phyloP scores from a whole-genome alignment of 2,113 vertebrate species.

The Periophthalmus modestus region DNA sequence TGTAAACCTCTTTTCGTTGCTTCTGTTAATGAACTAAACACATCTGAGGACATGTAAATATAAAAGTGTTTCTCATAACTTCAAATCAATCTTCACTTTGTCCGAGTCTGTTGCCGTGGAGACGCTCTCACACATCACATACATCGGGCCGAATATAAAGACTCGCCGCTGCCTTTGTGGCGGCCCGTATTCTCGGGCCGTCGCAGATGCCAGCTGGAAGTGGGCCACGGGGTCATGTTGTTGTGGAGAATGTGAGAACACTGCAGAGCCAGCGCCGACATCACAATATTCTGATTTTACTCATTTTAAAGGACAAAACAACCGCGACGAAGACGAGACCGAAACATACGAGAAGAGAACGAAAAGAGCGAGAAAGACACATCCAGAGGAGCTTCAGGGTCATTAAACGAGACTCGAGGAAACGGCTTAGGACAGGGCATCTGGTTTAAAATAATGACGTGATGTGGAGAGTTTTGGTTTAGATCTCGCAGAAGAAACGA shows the following conservation, averaged over 20 bases:
- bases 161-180: constrained; percentile 17
- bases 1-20: not conserved
- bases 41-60: not conserved
- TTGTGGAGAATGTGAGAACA: constrained; percentile 29
- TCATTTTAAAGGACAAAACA: constrained; percentile 15
- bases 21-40: not conserved
- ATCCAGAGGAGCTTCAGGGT: not conserved
- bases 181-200: constrained; percentile 21
- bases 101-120: constrained; percentile 11
- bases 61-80: no score
- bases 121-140: constrained; percentile 14
- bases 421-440: no score
- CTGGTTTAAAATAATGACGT: no score
- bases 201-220: constrained; percentile 29
- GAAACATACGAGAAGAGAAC: not conserved
- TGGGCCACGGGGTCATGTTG: constrained; percentile 22
- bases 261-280: constrained; percentile 32
- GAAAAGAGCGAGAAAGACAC: not conserved
- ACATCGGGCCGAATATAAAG: constrained; percentile 16
- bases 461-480: no score
- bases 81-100: not conserved
- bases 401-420: not conserved
- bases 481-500: no score
- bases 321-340: not conserved
- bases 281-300: constrained; percentile 20